Conservation (phyloP, 2,113 vertebrate genomes). For the Toxotes jaculatrix region DNA sequence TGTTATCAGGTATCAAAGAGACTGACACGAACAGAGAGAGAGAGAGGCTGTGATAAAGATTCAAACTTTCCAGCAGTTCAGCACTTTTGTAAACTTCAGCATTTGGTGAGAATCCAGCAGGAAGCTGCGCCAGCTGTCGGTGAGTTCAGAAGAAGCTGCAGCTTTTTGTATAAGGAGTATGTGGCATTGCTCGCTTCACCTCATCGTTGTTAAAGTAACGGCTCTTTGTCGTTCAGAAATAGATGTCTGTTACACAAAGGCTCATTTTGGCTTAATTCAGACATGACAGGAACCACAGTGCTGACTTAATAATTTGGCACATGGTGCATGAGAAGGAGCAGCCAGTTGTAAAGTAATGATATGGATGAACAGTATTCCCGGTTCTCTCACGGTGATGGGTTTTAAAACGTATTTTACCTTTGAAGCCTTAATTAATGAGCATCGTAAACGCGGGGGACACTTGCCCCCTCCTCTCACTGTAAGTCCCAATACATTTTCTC, state of each 20-base stretch:
- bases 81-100: background rate
- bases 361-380: background rate
- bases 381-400: background rate
- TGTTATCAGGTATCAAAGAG: slow-evolving; percentile 14
- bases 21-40: background rate
- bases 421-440: background rate
- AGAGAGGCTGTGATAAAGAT: background rate
- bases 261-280: background rate
- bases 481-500: background rate
- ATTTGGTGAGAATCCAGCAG: background rate
- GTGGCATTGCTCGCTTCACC: too few species aligned
- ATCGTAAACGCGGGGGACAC: background rate
- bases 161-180: background rate
- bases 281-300: background rate
- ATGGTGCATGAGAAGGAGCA: background rate
- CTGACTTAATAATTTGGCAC: too few species aligned
- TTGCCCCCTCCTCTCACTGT: background rate
- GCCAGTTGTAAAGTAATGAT: background rate
- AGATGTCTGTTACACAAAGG: too few species aligned
- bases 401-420: background rate
- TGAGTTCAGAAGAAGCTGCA: background rate
- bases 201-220: too few species aligned
- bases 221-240: too few species aligned
- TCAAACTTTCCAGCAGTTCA: background rate
- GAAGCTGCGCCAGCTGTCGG: background rate